These are phyloP conservation scores for Rattus rattus DNA, from an alignment of 2,113 vertebrate genomes.

Conservation along the genomic window DNA sequence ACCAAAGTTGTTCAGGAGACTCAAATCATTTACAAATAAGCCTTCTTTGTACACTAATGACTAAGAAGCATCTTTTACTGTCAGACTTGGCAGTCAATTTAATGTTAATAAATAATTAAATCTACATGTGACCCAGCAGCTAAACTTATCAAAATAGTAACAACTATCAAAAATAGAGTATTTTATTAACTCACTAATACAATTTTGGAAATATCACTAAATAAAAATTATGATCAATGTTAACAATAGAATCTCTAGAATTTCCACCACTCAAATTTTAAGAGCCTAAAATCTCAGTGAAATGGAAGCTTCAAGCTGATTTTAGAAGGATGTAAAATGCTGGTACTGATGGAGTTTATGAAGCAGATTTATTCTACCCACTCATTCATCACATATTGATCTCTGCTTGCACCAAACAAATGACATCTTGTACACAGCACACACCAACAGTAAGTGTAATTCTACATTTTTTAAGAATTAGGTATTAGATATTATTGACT, in stretches of 20 bases:
- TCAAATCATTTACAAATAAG: constrained; percentile 62
- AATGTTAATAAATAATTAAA: constrained; percentile 78
- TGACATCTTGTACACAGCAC: background rate
- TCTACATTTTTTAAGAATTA: background rate
- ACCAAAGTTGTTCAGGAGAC: constrained; percentile 46
- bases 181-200: constrained; percentile 63
- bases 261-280: background rate
- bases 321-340: background rate
- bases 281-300: background rate
- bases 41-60: constrained; percentile 78
- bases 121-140: constrained; percentile 67
- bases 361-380: background rate
- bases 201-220: constrained; percentile 45
- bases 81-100: constrained; percentile 69
- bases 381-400: background rate
- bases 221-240: background rate
- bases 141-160: constrained; percentile 79
- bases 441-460: background rate
- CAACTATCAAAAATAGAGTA: constrained; percentile 7
- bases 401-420: background rate
- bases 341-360: background rate
- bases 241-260: background rate
- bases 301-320: background rate
- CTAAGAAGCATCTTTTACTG: constrained; percentile 74
- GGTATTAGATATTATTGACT: background rate